Evolutionary conservation across 2,797 vertebrate species (phyloP), one percentile per base, ranked within the genome.

Genomic region (Lagodon rhomboides): DNA sequence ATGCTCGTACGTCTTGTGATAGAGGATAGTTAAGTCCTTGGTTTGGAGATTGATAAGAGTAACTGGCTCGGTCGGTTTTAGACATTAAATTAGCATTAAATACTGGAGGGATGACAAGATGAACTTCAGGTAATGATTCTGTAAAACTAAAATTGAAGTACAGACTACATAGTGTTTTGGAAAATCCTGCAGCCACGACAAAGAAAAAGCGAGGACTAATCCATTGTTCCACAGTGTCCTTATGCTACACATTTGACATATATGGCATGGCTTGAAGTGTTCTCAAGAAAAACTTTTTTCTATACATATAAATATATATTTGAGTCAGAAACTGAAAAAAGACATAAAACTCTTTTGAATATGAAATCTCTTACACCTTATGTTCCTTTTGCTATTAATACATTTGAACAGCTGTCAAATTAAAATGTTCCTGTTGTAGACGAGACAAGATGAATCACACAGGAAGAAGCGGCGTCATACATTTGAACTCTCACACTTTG

Each of bases 401-500:
- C 63, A 70, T 47, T 27, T 4, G 3, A 75, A 68, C 41, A 63
- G 43, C 54, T 63, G 62, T 72, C 69, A 88, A 72, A 79, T 70
- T 63, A 62, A 53, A 79, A 62, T 38, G 59, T 65, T 59, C 20
- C n/a, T 41, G 17, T 25, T 75, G 16, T 73, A 56, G 41, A 49
- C 3, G 22, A 47, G 25, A 6, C 1, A 41, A 41, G 53, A 80
- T 83, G 62, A 72, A 72, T 71, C 68, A 38, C 17, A 55, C 27
- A 55, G 30, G 51, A 49, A 47, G 27, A 66, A 54, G 23, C 25
- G 12, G 30, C 27, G 22, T 53, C n/a, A 9, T 10, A 51, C 41
- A n/a, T 64, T 51, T 76, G 68, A 84, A 78, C 63, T 72, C 51
- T 77, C 12, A 41, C 15, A n/a, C 27, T 60, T 67, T 27, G 79